Evolutionary conservation across 2,888 invertebrate species (phyloP), one percentile per base, ranked within the genome.

Genomic region (Carabus problematicus): DNA sequence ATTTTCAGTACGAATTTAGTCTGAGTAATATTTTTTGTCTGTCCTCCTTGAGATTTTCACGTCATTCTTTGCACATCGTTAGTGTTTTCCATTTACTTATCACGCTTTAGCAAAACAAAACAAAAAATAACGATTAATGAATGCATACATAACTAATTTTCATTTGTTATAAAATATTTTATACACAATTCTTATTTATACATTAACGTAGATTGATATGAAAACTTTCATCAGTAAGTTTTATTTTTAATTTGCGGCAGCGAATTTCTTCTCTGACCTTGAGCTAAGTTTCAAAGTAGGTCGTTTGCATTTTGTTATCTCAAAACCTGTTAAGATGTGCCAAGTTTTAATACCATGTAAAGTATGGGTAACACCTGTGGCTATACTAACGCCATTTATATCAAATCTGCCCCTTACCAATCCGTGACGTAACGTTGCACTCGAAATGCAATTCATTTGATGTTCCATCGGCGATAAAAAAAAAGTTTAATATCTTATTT

Each of bases 301-400:
- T 64, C 55, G 55, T 64, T 64, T 64, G 55, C 41, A 63, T 63
- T 63, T 63, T 54, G 42, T 55, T 64, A 55, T 64, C 55, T 61
- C 18, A 42, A 55, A 64, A 55, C 55, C 12, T 55, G 16, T 52
- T 63, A 64, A 54, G 43, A 64, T 64, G 64, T 47, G 62, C 47
- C 18, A 64, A 64, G 64, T 64, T 64, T 64, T 64, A 64, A 64
- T 64, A 64, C 64, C 55, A 43, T 63, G 64, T 55, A 55, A 64
- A 64, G 55, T 64, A 52, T 14, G 16, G 16, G 45, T 40, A 55
- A 47, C 64, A 64, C 64, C 64, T 64, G 64, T 64, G 55, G 64
- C 64, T 14, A 14, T n/a, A 14, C 45, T 45, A 4, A 45, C 11
- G n/a, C 12, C 45, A 45, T 11, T 45, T n/a, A 45, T 12, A 45